Percentiles rank a stretch among this genome's conserved stretches.
These are phyloP conservation scores for Eulacestoma nigropectus DNA, from an alignment of 2,113 vertebrate genomes.

Conservation along the genomic window DNA sequence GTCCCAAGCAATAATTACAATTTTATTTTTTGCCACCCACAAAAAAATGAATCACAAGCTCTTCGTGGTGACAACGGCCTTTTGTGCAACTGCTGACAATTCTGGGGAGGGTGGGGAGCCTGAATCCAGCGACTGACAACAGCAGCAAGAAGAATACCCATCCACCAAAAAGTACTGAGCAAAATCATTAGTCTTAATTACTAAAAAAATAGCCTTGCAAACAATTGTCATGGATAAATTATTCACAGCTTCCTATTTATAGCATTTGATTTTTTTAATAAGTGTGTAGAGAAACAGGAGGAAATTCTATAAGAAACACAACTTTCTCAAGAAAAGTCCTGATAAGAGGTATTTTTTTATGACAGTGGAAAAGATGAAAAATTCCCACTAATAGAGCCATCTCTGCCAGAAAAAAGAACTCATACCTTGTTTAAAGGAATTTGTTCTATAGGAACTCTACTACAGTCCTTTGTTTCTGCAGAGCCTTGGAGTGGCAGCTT, in stretches of 20 bases:
- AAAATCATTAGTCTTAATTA: background rate
- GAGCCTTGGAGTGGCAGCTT: background rate
- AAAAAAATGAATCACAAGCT: conserved; percentile 24
- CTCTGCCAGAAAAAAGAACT: background rate
- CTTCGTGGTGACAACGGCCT: background rate
- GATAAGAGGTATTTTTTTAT: background rate
- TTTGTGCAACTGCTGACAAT: background rate
- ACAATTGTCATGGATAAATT: background rate
- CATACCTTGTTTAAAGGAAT: background rate
- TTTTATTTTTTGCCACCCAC: conserved; percentile 18
- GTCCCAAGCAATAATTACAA: conserved; percentile 4
- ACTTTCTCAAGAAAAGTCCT: background rate
- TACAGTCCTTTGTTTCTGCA: background rate
- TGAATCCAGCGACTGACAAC: background rate
- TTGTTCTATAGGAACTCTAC: background rate
- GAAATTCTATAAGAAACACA: background rate
- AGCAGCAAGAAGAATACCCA: background rate
- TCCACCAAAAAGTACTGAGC: background rate
- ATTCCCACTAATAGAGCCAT: background rate
- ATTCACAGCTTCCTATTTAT: background rate
- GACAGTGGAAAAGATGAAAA: background rate
- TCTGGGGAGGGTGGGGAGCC: background rate
- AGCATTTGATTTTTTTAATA: background rate
- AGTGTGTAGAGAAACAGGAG: background rate
- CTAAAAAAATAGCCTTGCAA: background rate